These are phyloP conservation scores for Pterocles burchelli DNA, from an alignment of 2,113 vertebrate genomes.

Conservation along the genomic window DNA sequence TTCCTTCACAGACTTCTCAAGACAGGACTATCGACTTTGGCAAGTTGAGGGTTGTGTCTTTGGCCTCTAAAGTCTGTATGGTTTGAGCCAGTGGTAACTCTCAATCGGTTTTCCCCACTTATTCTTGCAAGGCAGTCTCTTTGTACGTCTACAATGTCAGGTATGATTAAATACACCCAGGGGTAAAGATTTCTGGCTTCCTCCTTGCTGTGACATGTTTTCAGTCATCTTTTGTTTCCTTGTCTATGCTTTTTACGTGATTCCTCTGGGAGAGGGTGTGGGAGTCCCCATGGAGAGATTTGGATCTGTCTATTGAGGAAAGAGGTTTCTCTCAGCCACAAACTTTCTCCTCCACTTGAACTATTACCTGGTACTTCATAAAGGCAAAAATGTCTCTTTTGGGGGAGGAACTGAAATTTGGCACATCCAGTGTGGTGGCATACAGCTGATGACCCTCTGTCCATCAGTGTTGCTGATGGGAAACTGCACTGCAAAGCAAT, in stretches of 20 bases:
- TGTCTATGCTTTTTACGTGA: not conserved
- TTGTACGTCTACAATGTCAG: not conserved
- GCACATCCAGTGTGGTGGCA: not conserved
- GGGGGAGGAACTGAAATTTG: not conserved
- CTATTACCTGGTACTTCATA: not conserved
- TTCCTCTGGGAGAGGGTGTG: not conserved
- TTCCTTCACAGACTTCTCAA: not conserved
- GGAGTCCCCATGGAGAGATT: not conserved
- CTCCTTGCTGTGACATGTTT: not conserved
- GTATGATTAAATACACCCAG: not conserved
- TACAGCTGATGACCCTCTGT: not conserved
- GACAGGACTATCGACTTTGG: not conserved
- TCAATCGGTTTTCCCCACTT: not conserved
- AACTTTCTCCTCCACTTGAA: not conserved
- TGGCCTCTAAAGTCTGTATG: not conserved
- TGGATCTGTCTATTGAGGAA: not conserved
- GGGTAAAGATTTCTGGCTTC: not conserved
- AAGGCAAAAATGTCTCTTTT: not conserved
- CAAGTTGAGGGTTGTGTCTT: not conserved
- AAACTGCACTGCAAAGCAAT: not conserved
- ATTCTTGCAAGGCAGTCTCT: not conserved
- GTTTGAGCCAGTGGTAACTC: not conserved
- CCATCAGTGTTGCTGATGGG: not conserved
- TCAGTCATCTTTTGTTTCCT: slow-evolving; percentile 8
- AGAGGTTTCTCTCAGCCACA: not conserved